Base-by-base conservation (phyloP, 1,140 invertebrate species). In the Papilio polytes region DNA sequence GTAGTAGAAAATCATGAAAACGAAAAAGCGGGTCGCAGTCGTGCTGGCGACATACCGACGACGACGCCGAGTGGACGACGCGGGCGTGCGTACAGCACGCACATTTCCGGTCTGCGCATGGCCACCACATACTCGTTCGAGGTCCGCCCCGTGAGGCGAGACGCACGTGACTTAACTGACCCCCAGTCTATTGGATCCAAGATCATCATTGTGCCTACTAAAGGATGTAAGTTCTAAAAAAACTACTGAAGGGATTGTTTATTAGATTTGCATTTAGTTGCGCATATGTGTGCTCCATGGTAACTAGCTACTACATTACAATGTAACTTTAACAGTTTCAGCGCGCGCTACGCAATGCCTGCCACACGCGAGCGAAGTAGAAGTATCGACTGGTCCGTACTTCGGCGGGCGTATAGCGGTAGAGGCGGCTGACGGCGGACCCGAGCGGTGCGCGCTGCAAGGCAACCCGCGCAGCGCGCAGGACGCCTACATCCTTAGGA, bases 121-220 rank as follows among this genome's bases (percentile, higher is more conserved):
- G 96, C 97, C 22, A 98, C 97, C 20, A 97, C 97, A 59, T 98
- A 98, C 88, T 97, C 97, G 12, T 97, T 98, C 84, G 96, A 97
- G 92, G 97, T 98, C 20, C 94, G 95, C 22, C 96, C 96, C 0
- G 91, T 93, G n/a, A 88, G 85, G 73, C 86, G 93, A 56, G 95
- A 94, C 81, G 92, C 89, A 15, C 84, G 93, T 18, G 92, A 94
- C 77, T 86, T 94, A 8, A 92, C 91, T 7, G 94, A 94, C 77
- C 92, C 92, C 1, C 85, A 92, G 53, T 94, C 93, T 12, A 94
- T 96, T 46, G 88, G 94, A 81, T 94, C 92, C 2, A 93, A 96
- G 95, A 94, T 96, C 92, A 96, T 97, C 44, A 95, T 97, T 53
- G 96, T 97, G 15, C 96, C 97, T 66, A 98, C 97, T 7, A 97